Conservation (phyloP, 53 echinoderm and acorn worm genomes). For the Stichopus horrens region DNA sequence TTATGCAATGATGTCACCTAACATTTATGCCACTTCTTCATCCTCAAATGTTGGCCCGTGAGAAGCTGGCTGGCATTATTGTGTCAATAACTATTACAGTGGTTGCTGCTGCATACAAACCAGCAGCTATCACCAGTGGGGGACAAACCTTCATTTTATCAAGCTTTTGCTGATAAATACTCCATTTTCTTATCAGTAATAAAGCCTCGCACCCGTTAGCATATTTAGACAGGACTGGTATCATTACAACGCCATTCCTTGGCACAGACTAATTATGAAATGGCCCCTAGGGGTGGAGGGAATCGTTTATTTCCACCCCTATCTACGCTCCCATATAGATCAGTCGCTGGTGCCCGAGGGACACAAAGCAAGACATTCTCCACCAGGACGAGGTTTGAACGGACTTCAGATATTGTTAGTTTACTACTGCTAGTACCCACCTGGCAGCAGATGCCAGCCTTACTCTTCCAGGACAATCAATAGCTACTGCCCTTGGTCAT, state of each 20-base stretch:
- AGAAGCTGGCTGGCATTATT: not conserved
- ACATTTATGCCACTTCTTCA: not conserved
- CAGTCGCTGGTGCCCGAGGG: constrained; percentile 36
- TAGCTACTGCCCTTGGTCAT: constrained; percentile 44
- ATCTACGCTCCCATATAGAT: constrained; percentile 27
- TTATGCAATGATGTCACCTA: no score
- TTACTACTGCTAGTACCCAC: not conserved
- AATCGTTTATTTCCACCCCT: constrained; percentile 41
- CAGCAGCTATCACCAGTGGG: not conserved
- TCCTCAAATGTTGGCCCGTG: no score
- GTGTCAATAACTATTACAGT: not conserved
- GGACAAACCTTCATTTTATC: constrained; percentile 1
- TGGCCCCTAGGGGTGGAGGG: constrained; percentile 32
- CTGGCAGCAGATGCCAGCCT: constrained; percentile 24
- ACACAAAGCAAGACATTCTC: not conserved
- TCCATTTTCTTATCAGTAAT: constrained; percentile 19
- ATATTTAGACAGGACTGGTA: constrained; percentile 44
- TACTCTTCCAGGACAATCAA: constrained; percentile 24
- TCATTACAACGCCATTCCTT: constrained; percentile 43
- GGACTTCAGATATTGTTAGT: constrained; percentile 37
- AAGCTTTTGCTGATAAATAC: constrained; percentile 28
- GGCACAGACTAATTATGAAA: constrained; percentile 40
- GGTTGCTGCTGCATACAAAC: not conserved
- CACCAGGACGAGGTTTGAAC: not conserved
- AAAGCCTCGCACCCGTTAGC: constrained; percentile 22